Evolutionary conservation across 2,888 invertebrate genomes (phyloP).

Genomic region (Protodeltote pygarga): DNA sequence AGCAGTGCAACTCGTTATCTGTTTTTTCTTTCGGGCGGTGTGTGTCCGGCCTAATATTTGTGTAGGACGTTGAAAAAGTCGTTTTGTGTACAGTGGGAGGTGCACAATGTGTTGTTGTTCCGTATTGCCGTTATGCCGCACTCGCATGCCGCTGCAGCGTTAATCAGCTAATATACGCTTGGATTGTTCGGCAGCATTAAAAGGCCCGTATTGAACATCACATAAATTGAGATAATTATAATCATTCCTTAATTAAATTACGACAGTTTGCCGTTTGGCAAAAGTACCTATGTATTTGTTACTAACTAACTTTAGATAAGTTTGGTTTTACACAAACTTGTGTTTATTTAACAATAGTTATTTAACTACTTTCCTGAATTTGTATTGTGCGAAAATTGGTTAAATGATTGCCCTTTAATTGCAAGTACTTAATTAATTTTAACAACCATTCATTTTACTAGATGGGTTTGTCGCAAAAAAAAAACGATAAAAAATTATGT

Average conservation of each 20-base stretch:
- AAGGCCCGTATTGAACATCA: background rate
- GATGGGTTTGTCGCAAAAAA: too few species aligned
- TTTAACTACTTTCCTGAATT: too few species aligned
- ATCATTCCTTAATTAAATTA: background rate
- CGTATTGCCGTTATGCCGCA: constrained; percentile 61
- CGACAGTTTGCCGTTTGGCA: too few species aligned
- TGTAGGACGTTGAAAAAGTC: constrained; percentile 76
- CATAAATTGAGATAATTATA: constrained; percentile 6
- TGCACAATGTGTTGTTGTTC: constrained; percentile 61
- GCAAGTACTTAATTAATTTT: too few species aligned
- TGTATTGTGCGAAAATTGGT: background rate
- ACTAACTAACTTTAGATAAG: too few species aligned
- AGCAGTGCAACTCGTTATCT: constrained; percentile 81
- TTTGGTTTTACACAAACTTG: too few species aligned
- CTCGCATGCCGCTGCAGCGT: constrained; percentile 39
- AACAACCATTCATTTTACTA: too few species aligned
- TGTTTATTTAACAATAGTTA: too few species aligned
- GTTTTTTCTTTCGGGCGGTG: constrained; percentile 74
- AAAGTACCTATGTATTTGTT: too few species aligned
- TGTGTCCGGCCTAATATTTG: constrained; percentile 83
- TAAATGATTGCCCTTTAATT: background rate
- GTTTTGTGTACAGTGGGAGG: constrained; percentile 77
- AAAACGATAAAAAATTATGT: too few species aligned
- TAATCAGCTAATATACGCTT: constrained; percentile 43
- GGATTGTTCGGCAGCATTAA: constrained; percentile 26